Conservation (phyloP, 2,888 invertebrate genomes). For the Diarsia rubi region DNA sequence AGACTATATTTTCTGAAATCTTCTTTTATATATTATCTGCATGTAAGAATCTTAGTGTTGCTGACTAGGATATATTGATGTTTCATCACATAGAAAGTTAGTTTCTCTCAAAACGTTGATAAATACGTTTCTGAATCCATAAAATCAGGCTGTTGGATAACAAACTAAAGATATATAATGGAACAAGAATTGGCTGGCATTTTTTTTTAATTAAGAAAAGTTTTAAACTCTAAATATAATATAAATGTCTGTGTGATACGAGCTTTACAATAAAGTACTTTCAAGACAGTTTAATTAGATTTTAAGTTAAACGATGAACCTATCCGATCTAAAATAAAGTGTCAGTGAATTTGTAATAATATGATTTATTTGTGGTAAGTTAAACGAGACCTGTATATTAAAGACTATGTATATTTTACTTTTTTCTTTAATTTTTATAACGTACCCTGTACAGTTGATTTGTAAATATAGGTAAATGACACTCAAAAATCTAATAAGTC, state of each 20-base stretch:
- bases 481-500: too few relatives aligned
- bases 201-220: not conserved
- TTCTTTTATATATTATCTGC: constrained; percentile 19
- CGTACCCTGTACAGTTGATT: constrained; percentile 13
- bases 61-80: not conserved
- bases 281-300: not conserved
- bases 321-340: not conserved
- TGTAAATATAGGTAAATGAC: constrained; percentile 1
- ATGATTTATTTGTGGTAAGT: not conserved
- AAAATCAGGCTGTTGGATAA: not conserved
- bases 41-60: constrained; percentile 6
- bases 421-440: not conserved
- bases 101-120: not conserved
- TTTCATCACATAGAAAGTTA: not conserved
- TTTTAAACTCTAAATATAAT: not conserved
- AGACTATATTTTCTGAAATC: not conserved
- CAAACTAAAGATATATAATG: not conserved
- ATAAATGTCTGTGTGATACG: not conserved
- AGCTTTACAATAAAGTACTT: constrained; percentile 5
- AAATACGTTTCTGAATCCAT: not conserved
- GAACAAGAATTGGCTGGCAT: not conserved
- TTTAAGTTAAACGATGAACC: not conserved
- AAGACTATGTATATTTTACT: not conserved
- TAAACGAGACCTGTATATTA: not conserved
- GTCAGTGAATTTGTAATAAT: not conserved